Base-by-base conservation (phyloP, 2,888 invertebrate species). In the Drosophila recens region DNA sequence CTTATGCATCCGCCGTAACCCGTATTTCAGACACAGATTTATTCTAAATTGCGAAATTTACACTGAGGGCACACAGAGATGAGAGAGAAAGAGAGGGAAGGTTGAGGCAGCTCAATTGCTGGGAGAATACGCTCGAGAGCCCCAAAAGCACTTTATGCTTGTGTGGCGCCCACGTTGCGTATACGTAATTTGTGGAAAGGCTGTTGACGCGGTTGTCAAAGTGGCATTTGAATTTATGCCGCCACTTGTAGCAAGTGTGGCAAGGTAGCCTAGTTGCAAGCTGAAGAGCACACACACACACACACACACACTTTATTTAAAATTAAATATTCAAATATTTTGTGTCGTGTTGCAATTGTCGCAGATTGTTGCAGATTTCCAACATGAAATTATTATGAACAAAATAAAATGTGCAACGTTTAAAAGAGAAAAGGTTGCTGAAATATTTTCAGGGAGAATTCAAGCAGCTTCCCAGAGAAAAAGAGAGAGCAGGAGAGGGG, bases 171-270 rank as follows among this genome's bases (percentile, higher is more conserved):
- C 72, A 69, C 73, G 58, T 45, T 85, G 77, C 82, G 86, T 87
- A 82, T 83, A 79, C 79, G 82, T 79, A 82, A 85, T 87, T 82
- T 82, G 76, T 69, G 52, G 8, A 38, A 38, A 73, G 77, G 72
- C 75, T 77, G 77, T 77, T 75, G 79, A 81, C 75, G 69, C 72
- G 72, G 71, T 75, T 71, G 75, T 79, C 73, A 81, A 82, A 86
- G 85, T 75, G 87, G 82, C 87, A 81, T 81, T 84, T 89, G 72
- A 87, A 89, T 79, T 84, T 86, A 89, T 84, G 75, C 81, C 84
- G 85, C 87, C 81, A 86, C 84, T 84, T 87, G 84, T 72, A 77
- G 72, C 82, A 74, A 85, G 80, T 80, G 72, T 64, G 64, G 67
- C 82, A 67, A 43, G 66, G 43, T 52, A 64, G 49, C 13, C 34